Base-by-base conservation (phyloP, 2,888 invertebrate genomes). In the Chalcis sispes region DNA sequence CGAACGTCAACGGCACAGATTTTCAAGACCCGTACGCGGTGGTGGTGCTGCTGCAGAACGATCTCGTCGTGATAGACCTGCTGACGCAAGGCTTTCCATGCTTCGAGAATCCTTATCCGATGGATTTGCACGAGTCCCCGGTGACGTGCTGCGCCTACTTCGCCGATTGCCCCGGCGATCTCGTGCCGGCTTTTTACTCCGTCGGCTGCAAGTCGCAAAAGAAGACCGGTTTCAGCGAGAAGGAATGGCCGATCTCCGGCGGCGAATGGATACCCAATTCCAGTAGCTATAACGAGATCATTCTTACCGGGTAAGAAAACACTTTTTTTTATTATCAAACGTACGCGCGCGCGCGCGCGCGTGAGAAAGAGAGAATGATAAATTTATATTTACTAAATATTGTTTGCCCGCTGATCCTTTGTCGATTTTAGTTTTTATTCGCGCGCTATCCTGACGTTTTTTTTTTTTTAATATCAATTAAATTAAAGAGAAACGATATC, bases 71-170 rank as follows among this genome's bases (percentile, higher is more conserved):
- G 86, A 96, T 99, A 89, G 99, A 99, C 91, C 93, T 99, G 87
- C 94, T 95, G 88, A 95, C 96, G 64, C 93, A 95, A 76, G 98
- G 98, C 88, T 99, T 98, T 91, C 99, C 99, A 27, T 98, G 98
- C 90, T 97, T 98, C 91, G 98, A 99, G 90, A 98, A 98, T 91
- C 99, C 99, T 56, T 99, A 99, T 91, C 97, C 99, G 79, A 98
- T 99, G 98, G 99, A 99, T 90, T 93, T 99, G 83, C 99, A 99
- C 91, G 99, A 99, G 91, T 98, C 98, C 67, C 96, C 98, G 25
- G 98, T 99, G 86, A 99, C 99, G 73, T 96, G 96, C 90, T 97
- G 98, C 90, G 94, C 95, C 77, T 99, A 99, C 91, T 93, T 98
- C 89, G 98, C 98, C 72, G 98, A 99, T 91, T 99, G 98, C 89